These are phyloP conservation scores for Acronicta psi DNA, from an alignment of 2,888 invertebrate genomes.

Conservation along the genomic window DNA sequence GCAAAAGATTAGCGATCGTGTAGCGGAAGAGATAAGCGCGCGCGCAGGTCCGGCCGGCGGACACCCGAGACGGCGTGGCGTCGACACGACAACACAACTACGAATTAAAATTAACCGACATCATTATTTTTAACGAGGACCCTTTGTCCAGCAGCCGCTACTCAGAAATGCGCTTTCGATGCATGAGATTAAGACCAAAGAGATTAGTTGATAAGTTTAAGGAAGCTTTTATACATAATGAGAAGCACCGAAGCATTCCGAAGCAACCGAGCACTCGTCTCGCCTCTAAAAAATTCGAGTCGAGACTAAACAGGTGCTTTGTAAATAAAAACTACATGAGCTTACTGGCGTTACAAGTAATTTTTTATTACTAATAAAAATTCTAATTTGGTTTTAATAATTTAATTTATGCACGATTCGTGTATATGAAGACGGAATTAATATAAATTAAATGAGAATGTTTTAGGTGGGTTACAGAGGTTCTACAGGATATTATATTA, in stretches of 20 bases:
- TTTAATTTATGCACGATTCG: slow-evolving; percentile 23
- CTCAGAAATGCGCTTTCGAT: slow-evolving; percentile 56
- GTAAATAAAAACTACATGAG: background rate
- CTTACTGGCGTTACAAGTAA: background rate
- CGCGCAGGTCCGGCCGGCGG: slow-evolving; percentile 37
- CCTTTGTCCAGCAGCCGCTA: slow-evolving; percentile 63
- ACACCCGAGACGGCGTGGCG: slow-evolving; percentile 78
- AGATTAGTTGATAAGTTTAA: slow-evolving; percentile 49
- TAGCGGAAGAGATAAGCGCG: slow-evolving; percentile 60
- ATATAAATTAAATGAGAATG: slow-evolving; percentile 31
- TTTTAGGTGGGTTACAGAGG: slow-evolving; percentile 27
- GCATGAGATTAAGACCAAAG: slow-evolving; percentile 41
- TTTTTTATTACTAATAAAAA: slow-evolving; percentile 13
- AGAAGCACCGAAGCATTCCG: too few species aligned
- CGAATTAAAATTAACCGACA: slow-evolving; percentile 65
- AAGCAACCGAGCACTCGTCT: slow-evolving; percentile 1
- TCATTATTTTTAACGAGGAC: slow-evolving; percentile 71
- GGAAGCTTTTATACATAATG: slow-evolving; percentile 42
- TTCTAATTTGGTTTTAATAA: slow-evolving; percentile 23
- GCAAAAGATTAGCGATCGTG: slow-evolving; percentile 57
- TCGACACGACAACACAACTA: slow-evolving; percentile 60
- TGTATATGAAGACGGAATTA: slow-evolving; percentile 33
- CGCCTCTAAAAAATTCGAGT: background rate
- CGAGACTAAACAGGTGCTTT: background rate
- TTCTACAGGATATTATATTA: too few species aligned